A percentile compares a stretch with the other conserved stretches of the same genome.
Evolutionary conservation across 2,797 vertebrate species (phyloP).

Genomic region (Calcarius lapponicus): DNA sequence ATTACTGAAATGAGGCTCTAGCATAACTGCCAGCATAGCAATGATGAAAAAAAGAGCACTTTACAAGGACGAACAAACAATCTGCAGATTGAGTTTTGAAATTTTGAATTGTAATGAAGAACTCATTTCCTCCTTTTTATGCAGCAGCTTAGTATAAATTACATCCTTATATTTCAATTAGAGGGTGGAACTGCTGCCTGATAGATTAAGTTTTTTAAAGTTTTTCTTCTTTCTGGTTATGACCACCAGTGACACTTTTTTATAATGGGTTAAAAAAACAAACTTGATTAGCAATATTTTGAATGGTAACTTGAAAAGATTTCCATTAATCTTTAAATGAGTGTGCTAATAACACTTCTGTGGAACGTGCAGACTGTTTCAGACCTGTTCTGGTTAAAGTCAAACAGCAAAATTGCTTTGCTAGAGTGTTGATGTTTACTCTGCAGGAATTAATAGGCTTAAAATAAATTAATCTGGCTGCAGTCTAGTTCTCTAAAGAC

Average conservation of each 20-base stretch:
- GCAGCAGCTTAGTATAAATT: background rate
- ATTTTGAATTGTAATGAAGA: background rate
- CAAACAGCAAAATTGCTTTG: background rate
- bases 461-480: constrained; percentile 25
- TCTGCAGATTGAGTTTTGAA: background rate
- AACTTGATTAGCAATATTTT: background rate
- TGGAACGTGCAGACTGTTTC: background rate
- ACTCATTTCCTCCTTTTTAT: background rate
- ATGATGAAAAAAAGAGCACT: background rate
- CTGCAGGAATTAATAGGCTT: constrained; percentile 33
- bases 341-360: background rate
- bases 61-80: background rate
- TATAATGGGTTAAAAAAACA: background rate
- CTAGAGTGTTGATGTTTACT: constrained; percentile 18
- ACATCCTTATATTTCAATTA: background rate
- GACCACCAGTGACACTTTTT: background rate
- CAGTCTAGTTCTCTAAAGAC: background rate
- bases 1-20: background rate
- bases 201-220: background rate
- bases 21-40: background rate
- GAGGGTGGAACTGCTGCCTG: background rate
- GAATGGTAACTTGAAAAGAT: background rate
- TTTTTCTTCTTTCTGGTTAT: background rate
- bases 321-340: constrained; percentile 7
- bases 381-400: background rate